Base-by-base conservation (phyloP, 2,888 invertebrate species). In the Notodonta dromedarius region DNA sequence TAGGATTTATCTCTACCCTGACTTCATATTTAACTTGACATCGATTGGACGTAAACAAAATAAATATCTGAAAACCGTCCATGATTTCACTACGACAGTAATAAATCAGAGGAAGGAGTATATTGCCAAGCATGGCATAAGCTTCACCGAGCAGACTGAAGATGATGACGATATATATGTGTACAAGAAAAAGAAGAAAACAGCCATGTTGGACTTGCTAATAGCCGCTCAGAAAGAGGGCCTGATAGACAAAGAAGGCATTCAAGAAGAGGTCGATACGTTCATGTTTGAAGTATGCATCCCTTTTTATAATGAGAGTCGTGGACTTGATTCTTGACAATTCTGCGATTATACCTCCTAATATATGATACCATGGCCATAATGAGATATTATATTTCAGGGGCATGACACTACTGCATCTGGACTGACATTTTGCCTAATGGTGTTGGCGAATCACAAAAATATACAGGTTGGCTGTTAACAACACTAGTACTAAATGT, bases 201-300 rank as follows among this genome's bases (percentile, higher is more conserved):
- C 92, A 50, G 94, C 94, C 0, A 94, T 95, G 94, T 75, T 95
- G 53, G 94, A 95, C 76, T 87, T 94, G 4, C 73, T 95, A 6
- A 72, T 95, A 14, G 80, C 85, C 7, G 94, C 94, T 0, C 93
- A 94, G 69, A 78, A 83, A 14, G 81, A 91, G 1, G 93, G 91
- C 1, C 73, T 82, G 8, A 94, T 94, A 39, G 89, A 94, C 69
- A 90, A 92, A 62, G 76, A 80, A 52, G 95, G 94, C 5, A 94
- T 95, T 61, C 89, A 94, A 64, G 95, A 95, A 76, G 95, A 95
- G 83, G 95, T 95, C 0, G 95, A 95, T 63, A 95, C 95, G 0
- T 95, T 95, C 70, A 95, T 95, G 94, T 95, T 95, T 80, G 95
- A 94, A 82, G 95, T 92, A 78, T 77, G 69, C 32, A 0, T 0